Evolutionary conservation across 1,140 invertebrate species (phyloP).

Genomic region (Schmidtea mediterranea): DNA sequence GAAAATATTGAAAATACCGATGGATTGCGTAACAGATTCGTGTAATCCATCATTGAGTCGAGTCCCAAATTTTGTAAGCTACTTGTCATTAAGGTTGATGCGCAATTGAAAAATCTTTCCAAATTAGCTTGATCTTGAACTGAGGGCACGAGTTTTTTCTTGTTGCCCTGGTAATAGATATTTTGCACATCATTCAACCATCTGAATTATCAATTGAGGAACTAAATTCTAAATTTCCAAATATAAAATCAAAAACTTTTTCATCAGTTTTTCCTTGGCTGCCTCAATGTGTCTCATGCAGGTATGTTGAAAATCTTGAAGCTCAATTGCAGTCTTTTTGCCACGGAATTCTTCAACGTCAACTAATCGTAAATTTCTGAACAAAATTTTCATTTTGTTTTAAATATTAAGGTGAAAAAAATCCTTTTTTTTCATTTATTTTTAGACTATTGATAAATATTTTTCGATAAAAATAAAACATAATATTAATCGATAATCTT

Average conservation of each 20-base stretch:
- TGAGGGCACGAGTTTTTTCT: slow-evolving; percentile 43
- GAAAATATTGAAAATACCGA: slow-evolving; percentile 33
- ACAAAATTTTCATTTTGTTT: slow-evolving; percentile 8
- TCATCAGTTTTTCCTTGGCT: slow-evolving; percentile 29
- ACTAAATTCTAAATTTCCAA: background rate
- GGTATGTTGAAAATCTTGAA: slow-evolving; percentile 30
- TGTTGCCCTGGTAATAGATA: slow-evolving; percentile 36
- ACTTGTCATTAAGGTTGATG: slow-evolving; percentile 54
- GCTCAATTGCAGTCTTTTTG: slow-evolving; percentile 29
- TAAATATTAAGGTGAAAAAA: slow-evolving; percentile 7
- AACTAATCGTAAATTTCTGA: slow-evolving; percentile 31
- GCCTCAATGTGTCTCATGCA: slow-evolving; percentile 30
- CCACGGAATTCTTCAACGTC: slow-evolving; percentile 30
- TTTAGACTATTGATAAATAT: too few species aligned
- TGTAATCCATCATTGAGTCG: slow-evolving; percentile 48
- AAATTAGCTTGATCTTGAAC: slow-evolving; percentile 36
- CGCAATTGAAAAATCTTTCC: slow-evolving; percentile 50
- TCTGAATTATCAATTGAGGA: slow-evolving; percentile 11
- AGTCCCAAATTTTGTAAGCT: slow-evolving; percentile 49
- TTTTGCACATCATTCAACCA: slow-evolving; percentile 36
- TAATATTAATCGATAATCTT: too few species aligned
- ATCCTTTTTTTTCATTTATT: too few species aligned
- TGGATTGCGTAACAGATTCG: slow-evolving; percentile 43
- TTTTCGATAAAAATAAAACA: too few species aligned
- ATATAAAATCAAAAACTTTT: slow-evolving; percentile 20